Evolutionary conservation across 2,113 vertebrate species (phyloP).

Genomic region (Lepidothrix coronata): DNA sequence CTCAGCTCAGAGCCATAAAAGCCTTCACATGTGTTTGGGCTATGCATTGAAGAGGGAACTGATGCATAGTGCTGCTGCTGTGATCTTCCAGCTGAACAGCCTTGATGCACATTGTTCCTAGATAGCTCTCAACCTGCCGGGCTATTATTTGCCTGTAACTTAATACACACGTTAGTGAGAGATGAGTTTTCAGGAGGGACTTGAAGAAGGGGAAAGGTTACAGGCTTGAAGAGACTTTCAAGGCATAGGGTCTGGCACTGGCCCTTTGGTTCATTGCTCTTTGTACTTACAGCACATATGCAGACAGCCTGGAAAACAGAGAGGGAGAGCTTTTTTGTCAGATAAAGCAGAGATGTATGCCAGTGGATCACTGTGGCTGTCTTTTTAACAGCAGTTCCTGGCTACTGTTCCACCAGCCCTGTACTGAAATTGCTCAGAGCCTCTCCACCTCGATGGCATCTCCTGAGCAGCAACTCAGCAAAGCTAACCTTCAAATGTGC

Average conservation of each 20-base stretch:
- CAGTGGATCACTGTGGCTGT: background rate
- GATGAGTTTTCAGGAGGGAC: background rate
- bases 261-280: background rate
- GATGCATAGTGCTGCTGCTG: background rate
- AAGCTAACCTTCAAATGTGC: background rate
- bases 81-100: background rate
- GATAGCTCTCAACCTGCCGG: background rate
- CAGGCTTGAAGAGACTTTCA: background rate
- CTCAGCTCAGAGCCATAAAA: background rate
- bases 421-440: background rate
- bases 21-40: accelerated
- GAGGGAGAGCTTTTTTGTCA: background rate
- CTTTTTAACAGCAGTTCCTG: background rate
- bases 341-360: background rate
- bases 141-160: background rate
- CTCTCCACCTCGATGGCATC: background rate
- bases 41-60: background rate
- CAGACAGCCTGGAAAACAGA: background rate
- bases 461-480: background rate
- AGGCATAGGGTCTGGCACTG: background rate
- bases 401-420: background rate
- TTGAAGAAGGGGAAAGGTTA: background rate
- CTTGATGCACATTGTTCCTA: accelerated
- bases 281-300: background rate
- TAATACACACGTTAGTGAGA: background rate